These are phyloP conservation scores for Catocala sponsa DNA, from an alignment of 2,888 invertebrate species.

Conservation along the genomic window DNA sequence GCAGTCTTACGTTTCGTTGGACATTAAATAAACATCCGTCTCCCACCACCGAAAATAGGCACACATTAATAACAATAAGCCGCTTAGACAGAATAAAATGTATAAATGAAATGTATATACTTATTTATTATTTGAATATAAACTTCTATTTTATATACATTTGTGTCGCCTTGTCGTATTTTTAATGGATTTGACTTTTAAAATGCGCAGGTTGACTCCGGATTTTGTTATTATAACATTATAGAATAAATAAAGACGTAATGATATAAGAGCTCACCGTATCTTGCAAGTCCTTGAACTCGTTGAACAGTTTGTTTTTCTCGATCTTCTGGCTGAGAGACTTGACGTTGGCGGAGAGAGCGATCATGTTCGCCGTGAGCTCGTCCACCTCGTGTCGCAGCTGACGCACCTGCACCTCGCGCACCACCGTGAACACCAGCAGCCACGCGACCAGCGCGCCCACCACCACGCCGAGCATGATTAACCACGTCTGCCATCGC, in stretches of 20 bases:
- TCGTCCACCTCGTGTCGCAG: slow-evolving; percentile 75
- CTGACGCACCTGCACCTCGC: slow-evolving; percentile 73
- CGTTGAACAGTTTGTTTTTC: slow-evolving; percentile 74
- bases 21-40: slow-evolving; percentile 43
- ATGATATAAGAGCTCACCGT: slow-evolving; percentile 68
- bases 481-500: slow-evolving; percentile 63
- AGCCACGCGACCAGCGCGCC: slow-evolving; percentile 69
- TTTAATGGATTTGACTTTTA: slow-evolving; percentile 16
- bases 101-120: slow-evolving; percentile 21
- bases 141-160: slow-evolving; percentile 4
- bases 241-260: slow-evolving; percentile 10
- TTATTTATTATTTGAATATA: slow-evolving; percentile 19
- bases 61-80: slow-evolving; percentile 16
- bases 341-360: slow-evolving; percentile 72
- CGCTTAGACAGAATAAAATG: slow-evolving; percentile 22
- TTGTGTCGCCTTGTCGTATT: slow-evolving; percentile 13
- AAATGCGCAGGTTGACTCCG: slow-evolving; percentile 34
- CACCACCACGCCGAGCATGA: slow-evolving; percentile 60
- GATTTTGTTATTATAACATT: slow-evolving; percentile 28
- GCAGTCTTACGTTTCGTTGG: slow-evolving; percentile 18
- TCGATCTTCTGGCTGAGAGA: slow-evolving; percentile 73
- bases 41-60: slow-evolving; percentile 18
- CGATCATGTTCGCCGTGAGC: slow-evolving; percentile 76
- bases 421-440: slow-evolving; percentile 71
- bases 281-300: slow-evolving; percentile 76